A percentile compares a stretch with the other conserved stretches of the same genome.
phyloP scores from a whole-genome alignment of 2,113 vertebrate genomes.

The Azemiops feae region DNA sequence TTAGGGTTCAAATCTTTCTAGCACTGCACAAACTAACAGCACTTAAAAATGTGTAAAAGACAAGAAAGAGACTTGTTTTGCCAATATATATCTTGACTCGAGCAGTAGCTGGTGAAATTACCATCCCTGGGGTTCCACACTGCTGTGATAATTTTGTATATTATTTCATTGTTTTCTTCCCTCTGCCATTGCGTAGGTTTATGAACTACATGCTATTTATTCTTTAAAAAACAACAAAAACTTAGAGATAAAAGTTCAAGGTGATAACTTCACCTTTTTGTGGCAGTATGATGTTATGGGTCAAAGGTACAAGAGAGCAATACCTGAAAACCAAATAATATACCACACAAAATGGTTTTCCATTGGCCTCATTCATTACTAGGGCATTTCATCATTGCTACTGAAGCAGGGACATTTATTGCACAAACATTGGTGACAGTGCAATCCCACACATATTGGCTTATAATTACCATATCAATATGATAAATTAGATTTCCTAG shows the following conservation, averaged over 20 bases:
- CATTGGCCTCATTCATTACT: not conserved
- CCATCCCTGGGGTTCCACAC: not conserved
- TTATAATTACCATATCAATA: not conserved
- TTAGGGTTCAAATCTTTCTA: not conserved
- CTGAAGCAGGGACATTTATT: not conserved
- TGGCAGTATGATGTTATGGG: not conserved
- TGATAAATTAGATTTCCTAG: not conserved
- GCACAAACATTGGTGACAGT: not conserved
- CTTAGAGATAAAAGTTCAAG: conserved; percentile 11
- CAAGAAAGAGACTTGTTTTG: not conserved
- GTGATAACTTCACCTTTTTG: conserved; percentile 29
- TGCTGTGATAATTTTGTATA: not conserved
- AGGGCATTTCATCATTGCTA: not conserved
- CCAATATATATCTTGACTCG: not conserved
- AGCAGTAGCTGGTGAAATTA: not conserved
- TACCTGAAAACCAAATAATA: conserved; percentile 1
- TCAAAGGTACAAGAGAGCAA: not conserved
- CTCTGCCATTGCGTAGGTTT: not conserved
- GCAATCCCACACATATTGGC: not conserved
- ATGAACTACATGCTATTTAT: not conserved
- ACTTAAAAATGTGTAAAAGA: not conserved
- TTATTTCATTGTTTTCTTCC: not conserved
- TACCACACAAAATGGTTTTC: conserved; percentile 28
- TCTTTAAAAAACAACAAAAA: not conserved
- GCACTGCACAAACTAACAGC: not conserved